Evolutionary conservation across 1,140 invertebrate genomes (phyloP).

Genomic region (Oreohelix idahoensis): DNA sequence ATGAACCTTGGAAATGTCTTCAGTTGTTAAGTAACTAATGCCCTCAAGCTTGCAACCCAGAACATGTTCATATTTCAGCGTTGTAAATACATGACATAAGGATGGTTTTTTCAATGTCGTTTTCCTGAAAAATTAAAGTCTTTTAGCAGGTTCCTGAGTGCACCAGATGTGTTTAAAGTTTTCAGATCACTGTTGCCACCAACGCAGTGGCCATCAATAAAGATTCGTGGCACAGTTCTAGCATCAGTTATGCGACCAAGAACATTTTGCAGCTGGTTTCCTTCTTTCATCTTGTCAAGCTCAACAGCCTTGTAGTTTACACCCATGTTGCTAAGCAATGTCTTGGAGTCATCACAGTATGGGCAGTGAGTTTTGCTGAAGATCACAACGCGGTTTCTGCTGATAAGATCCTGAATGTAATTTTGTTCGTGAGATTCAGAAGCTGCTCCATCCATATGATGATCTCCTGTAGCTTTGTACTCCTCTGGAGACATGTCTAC

Average conservation of each 20-base stretch:
- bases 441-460: neutral
- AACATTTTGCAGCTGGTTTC: slow-evolving; percentile 83
- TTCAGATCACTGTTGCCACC: no score
- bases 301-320: slow-evolving; percentile 82
- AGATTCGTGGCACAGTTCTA: no score
- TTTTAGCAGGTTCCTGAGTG: no score
- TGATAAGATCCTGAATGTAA: slow-evolving; percentile 8
- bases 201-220: no score
- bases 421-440: neutral
- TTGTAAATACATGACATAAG: no score
- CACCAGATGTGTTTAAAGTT: no score
- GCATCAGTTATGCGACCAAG: slow-evolving; percentile 87
- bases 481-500: neutral
- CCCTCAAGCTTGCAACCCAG: no score
- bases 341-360: slow-evolving; percentile 87
- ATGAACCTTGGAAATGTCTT: no score
- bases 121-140: no score
- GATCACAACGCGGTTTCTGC: slow-evolving; percentile 80
- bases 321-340: slow-evolving; percentile 72
- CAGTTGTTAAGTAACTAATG: no score
- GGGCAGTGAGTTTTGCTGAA: slow-evolving; percentile 92
- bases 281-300: slow-evolving; percentile 84
- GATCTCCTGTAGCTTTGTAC: neutral
- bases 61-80: no score
- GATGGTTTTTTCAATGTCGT: no score